Base-by-base conservation (phyloP, 2,797 vertebrate species). In the Hoplostethus mediterraneus region DNA sequence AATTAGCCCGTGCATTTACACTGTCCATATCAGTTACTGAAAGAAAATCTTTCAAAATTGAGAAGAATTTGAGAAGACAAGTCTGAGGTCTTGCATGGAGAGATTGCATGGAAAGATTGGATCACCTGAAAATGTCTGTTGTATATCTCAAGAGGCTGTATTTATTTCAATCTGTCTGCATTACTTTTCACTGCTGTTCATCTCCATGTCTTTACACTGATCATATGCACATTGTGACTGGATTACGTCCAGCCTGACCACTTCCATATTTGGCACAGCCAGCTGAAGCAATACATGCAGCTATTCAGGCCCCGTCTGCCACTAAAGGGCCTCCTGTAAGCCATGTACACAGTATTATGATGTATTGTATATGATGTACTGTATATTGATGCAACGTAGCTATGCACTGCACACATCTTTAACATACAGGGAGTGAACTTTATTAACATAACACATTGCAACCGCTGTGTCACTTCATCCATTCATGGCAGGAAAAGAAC, bases 1-100 rank as follows among this genome's bases (percentile, higher is more conserved):
- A 80, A 25, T 64, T 71, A 40, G 61, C 70, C 75, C 71, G 28
- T 66, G 61, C n/a, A 7, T n/a, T 45, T 13, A 61, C 10, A 31
- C 62, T 62, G 63, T 47, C 49, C 54, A 60, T 67, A 78, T 65
- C 16, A 68, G 62, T 65, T 48, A 44, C 16, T 52, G 31, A 9
- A 21, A 48, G 14, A 52, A 54, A 16, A 48, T 45, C 45, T 48
- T 12, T 14, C 16, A 45, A 14, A 13, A 45, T 33, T 33, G 33
- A 33, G 30, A 59, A 2, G 10, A 36, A 33, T 11, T 12, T n/a
- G n/a, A 48, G 28, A 45, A 44, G 38, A 70, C 51, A 58, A 38
- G 31, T 47, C 31, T 52, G 57, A 54, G 56, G 30, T 63, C 3
- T 9, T 51, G 58, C 11, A 42, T 36, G 55, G 21, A 21, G 21